Evolutionary conservation across 1,140 invertebrate species (phyloP).

Genomic region (Chironomus striatipennis): DNA sequence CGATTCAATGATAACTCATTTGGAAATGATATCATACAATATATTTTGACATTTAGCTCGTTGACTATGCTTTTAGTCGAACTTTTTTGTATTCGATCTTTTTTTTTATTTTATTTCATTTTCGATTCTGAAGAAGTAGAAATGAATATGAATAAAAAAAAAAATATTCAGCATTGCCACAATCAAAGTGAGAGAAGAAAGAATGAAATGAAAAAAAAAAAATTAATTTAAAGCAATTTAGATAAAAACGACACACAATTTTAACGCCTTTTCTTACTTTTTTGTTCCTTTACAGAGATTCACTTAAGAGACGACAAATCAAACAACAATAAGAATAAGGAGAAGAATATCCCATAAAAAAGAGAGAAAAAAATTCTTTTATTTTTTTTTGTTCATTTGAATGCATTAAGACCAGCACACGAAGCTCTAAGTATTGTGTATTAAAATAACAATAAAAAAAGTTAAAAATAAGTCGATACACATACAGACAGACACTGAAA

Average conservation of each 20-base stretch:
- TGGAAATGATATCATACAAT: slow-evolving; percentile 6
- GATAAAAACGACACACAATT: slow-evolving; percentile 22
- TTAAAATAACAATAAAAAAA: too few species aligned
- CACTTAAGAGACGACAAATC: not conserved
- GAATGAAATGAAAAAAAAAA: not conserved
- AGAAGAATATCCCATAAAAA: slow-evolving; percentile 3
- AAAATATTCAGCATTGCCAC: too few species aligned
- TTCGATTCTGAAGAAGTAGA: not conserved
- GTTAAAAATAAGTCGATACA: too few species aligned
- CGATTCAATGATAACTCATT: not conserved
- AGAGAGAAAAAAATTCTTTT: not conserved
- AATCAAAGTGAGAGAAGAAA: not conserved
- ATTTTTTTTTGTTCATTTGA: too few species aligned
- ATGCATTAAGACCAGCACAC: not conserved
- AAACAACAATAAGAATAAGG: not conserved
- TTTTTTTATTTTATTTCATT: too few species aligned
- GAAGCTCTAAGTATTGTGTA: too few species aligned
- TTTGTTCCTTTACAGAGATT: not conserved
- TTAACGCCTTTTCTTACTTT: slow-evolving; percentile 18
- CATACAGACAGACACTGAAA: too few species aligned
- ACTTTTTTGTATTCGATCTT: not conserved
- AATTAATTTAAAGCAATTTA: slow-evolving; percentile 24
- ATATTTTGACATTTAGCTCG: slow-evolving; percentile 11
- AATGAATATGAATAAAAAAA: too few species aligned
- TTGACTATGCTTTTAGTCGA: slow-evolving; percentile 18